phyloP scores from a whole-genome alignment of 92 coral and sea anemone species.

The Palythoa grandis region DNA sequence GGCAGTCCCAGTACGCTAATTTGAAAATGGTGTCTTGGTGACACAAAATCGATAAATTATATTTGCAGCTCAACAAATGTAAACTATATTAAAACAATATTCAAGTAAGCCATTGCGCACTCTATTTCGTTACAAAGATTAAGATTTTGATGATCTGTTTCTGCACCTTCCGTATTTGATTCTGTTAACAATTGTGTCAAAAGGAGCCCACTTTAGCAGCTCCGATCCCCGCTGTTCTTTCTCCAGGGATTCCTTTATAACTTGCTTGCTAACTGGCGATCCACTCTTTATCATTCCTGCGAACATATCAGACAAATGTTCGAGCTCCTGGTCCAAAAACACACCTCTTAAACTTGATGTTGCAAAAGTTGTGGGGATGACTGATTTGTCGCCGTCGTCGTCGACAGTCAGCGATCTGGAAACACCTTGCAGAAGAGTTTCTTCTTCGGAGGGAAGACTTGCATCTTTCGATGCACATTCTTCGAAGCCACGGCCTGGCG shows the following conservation, averaged over 20 bases:
- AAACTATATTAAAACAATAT: too few relatives aligned
- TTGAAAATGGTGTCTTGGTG: too few relatives aligned
- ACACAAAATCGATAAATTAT: too few relatives aligned
- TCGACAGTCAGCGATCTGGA: conserved; percentile 2
- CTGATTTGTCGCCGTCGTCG: neutral
- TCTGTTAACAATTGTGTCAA: conserved; percentile 45
- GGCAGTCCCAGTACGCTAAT: neutral
- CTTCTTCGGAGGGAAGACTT: conserved; percentile 3
- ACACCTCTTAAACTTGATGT: conserved; percentile 17
- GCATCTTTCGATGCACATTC: neutral
- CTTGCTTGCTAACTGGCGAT: conserved; percentile 16
- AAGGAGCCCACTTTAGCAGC: conserved; percentile 17
- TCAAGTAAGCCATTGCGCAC: too few relatives aligned
- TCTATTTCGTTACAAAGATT: neutral
- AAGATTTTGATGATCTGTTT: conserved; percentile 2
- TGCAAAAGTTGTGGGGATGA: conserved; percentile 33
- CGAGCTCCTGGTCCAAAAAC: conserved; percentile 31
- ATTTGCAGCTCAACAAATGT: too few relatives aligned
- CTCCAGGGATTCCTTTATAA: conserved; percentile 28
- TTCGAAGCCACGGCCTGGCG: neutral
- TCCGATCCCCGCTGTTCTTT: conserved; percentile 42
- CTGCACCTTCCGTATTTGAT: conserved; percentile 34
- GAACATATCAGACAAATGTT: neutral
- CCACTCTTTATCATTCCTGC: conserved; percentile 21
- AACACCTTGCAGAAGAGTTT: conserved; percentile 25